These are phyloP conservation scores for Cylindroiulus punctatus DNA, from an alignment of 2,888 invertebrate genomes.

Conservation along the genomic window DNA sequence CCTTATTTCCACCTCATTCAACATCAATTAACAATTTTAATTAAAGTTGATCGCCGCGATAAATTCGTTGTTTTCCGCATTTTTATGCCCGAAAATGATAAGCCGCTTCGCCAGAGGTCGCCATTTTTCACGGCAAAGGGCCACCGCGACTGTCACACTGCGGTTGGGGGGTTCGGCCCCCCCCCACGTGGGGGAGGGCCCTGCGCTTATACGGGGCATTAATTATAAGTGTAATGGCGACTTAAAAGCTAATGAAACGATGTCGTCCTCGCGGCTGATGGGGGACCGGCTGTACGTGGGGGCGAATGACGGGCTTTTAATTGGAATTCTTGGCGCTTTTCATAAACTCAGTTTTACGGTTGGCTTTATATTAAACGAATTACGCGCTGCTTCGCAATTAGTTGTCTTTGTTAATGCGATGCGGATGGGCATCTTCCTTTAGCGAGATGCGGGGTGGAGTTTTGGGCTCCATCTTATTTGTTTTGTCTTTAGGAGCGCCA, in stretches of 20 bases:
- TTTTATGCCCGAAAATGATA: slow-evolving; percentile 36
- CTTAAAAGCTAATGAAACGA: slow-evolving; percentile 42
- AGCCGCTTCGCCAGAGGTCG: slow-evolving; percentile 7
- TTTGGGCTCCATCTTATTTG: neutral
- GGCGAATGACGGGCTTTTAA: slow-evolving; percentile 42
- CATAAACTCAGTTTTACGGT: slow-evolving; percentile 34
- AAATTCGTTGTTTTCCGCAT: slow-evolving; percentile 15
- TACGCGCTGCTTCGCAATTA: slow-evolving; percentile 23
- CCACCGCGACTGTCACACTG: neutral
- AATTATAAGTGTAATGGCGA: slow-evolving; percentile 20
- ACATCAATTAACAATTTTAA: slow-evolving; percentile 45
- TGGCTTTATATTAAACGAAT: slow-evolving; percentile 40
- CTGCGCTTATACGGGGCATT: neutral
- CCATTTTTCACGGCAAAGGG: slow-evolving; percentile 18
- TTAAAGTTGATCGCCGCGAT: slow-evolving; percentile 15
- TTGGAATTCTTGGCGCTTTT: slow-evolving; percentile 28
- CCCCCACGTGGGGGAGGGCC: neutral
- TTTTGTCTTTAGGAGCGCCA: neutral
- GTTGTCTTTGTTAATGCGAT: slow-evolving; percentile 22
- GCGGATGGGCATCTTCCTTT: neutral
- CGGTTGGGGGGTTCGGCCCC: neutral
- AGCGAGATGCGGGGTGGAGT: neutral
- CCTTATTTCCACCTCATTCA: slow-evolving; percentile 26
- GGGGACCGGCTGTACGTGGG: neutral
- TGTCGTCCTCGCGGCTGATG: neutral